A percentile compares a stretch with the other conserved stretches of the same genome.
These are phyloP conservation scores for Platyscapa corneri DNA, from an alignment of 1,140 invertebrate genomes.

Conservation along the genomic window DNA sequence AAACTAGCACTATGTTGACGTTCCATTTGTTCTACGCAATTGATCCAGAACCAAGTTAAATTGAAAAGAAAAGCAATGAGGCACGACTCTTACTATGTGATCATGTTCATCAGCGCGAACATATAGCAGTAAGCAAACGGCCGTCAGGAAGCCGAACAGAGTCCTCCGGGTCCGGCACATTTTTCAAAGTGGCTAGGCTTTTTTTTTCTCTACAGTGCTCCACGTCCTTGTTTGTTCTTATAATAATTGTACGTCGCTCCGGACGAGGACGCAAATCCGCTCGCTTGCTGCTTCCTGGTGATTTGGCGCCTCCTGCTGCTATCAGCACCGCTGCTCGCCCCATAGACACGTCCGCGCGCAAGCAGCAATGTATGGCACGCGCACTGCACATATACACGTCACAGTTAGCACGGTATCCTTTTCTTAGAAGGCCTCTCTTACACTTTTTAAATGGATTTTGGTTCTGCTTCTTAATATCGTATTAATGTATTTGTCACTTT, in stretches of 20 bases:
- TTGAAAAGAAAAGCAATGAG: background rate
- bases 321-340: conserved; percentile 22
- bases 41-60: background rate
- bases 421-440: background rate
- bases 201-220: background rate
- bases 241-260: background rate
- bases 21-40: background rate
- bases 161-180: conserved; percentile 48
- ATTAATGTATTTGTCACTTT: background rate
- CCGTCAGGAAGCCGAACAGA: conserved; percentile 62
- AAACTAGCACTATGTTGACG: background rate
- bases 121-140: conserved; percentile 62
- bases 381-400: background rate
- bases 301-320: conserved; percentile 20
- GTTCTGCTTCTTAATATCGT: background rate
- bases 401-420: background rate
- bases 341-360: conserved; percentile 39
- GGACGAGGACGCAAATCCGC: background rate
- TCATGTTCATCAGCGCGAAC: conserved; percentile 77
- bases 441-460: background rate
- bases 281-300: background rate
- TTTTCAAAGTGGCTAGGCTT: background rate
- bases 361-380: conserved; percentile 20
- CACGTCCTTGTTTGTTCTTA: background rate
- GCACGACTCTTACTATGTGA: conserved; percentile 74